Conservation (phyloP, 1,140 invertebrate genomes). For the Neocloeon triangulifer region DNA sequence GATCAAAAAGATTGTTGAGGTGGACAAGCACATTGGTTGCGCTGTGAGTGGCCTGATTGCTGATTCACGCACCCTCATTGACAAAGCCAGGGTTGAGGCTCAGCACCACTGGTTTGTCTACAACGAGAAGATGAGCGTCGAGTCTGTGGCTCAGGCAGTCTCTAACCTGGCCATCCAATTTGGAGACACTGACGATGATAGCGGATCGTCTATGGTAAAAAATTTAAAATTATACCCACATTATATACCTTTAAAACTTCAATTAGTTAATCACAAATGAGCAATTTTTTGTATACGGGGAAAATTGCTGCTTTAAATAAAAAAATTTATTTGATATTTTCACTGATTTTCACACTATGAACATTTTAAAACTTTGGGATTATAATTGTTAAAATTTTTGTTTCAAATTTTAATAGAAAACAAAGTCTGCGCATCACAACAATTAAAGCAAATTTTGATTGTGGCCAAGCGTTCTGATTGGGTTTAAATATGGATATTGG, state of each 20-base stretch:
- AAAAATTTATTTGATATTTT: too few relatives aligned
- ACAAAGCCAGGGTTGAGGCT: constrained; percentile 85
- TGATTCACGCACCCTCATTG: constrained; percentile 86
- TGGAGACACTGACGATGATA: constrained; percentile 88
- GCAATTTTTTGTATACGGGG: too few relatives aligned
- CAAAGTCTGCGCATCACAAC: too few relatives aligned
- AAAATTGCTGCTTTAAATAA: too few relatives aligned
- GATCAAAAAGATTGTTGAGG: constrained; percentile 92
- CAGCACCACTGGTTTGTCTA: constrained; percentile 97
- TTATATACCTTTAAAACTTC: constrained; percentile 1
- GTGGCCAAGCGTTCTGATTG: too few relatives aligned
- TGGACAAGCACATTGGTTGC: constrained; percentile 93
- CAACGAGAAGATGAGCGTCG: constrained; percentile 88
- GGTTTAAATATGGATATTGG: too few relatives aligned
- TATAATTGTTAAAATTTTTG: too few relatives aligned
- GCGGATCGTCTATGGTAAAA: constrained; percentile 77
- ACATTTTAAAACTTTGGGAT: too few relatives aligned
- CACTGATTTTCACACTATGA: too few relatives aligned
- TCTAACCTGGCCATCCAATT: constrained; percentile 97
- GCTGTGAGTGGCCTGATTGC: constrained; percentile 96
- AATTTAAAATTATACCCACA: constrained; percentile 1
- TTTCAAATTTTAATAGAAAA: too few relatives aligned
- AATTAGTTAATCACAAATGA: constrained; percentile 4
- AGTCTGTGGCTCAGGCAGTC: constrained; percentile 93
- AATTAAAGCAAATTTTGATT: too few relatives aligned